Evolutionary conservation across 92 coral and sea anemone species (phyloP), one percentile per base, ranked within the genome.

Genomic region (Epizoanthus stellaris): DNA sequence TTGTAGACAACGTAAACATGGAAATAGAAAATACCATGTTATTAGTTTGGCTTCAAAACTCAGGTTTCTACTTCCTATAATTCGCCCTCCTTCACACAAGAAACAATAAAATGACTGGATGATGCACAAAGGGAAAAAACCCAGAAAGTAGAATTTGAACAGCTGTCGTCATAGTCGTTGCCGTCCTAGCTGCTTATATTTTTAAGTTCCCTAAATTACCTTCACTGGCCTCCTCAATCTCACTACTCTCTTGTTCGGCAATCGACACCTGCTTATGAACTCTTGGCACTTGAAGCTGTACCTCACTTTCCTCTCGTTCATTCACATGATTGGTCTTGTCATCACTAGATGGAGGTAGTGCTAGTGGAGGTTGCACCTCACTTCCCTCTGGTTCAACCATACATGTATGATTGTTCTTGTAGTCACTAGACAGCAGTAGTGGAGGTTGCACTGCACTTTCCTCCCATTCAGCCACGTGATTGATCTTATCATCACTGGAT

Each of bases 181-280:
- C 39, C 61, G 16, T 12, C 9, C n/a, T 75, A 0, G 21, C 40
- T 58, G 68, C 82, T 14, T 76, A 53, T 30, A 30, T 30, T 30
- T 30, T 30, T 30, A 30, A 30, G 34, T 1, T 30, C 34, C 34
- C 34, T 30, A n/a, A n/a, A 30, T 30, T 30, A 61, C 64, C 70
- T 59, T 20, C 34, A 3, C 0, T 1, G 5, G 57, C 70, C 21
- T 40, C 69, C 58, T 60, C 82, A 40, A 42, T 20, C 17, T 77
- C 71, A 42, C 82, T 77, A 19, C 42, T 43, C 59, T 77, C 82
- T 17, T n/a, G 56, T 25, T 77, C 59, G 0, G 19, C 82, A 38
- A 77, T 62, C 20, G 72, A 77, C 58, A 77, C 82, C 3, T 77
- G 82, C 14, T 77, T 77, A 6, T 4, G 58, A 8, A 39, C 30